These are phyloP conservation scores for Anisognathus igniventris DNA, from an alignment of 2,797 vertebrate species.

Conservation along the genomic window DNA sequence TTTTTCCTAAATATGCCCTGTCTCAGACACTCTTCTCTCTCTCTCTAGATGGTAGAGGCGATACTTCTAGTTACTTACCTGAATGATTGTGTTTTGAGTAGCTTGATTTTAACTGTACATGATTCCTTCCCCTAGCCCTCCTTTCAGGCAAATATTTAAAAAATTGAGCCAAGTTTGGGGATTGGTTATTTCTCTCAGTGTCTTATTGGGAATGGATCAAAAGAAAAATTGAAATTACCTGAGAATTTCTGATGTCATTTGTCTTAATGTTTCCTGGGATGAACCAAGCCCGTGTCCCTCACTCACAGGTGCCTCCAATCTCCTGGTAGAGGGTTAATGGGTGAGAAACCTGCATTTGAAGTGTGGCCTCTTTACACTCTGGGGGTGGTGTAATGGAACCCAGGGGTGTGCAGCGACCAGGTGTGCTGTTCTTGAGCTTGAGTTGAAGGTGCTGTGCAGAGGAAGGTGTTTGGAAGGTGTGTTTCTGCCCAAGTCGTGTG, in stretches of 20 bases:
- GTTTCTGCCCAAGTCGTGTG: not conserved
- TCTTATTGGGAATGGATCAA: slow-evolving; percentile 30
- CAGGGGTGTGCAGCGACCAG: not conserved
- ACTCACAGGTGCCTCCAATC: not conserved
- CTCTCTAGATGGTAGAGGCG: slow-evolving; percentile 61
- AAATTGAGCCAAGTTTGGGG: not conserved
- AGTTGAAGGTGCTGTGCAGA: not conserved
- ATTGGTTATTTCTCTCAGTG: slow-evolving; percentile 23
- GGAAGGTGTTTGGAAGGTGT: not conserved
- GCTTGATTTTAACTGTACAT: slow-evolving; percentile 58
- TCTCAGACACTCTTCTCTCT: slow-evolving; percentile 48
- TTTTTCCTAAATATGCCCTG: slow-evolving; percentile 55
- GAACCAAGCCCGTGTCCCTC: not conserved
- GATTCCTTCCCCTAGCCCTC: not conserved
- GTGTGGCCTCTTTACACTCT: not conserved
- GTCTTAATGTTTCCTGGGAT: not conserved
- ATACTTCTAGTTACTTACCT: slow-evolving; percentile 62
- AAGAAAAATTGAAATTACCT: slow-evolving; percentile 17
- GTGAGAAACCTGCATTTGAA: not conserved
- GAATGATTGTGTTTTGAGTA: slow-evolving; percentile 64
- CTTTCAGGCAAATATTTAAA: slow-evolving; percentile 40
- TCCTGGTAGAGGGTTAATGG: not conserved
- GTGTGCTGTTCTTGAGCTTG: not conserved
- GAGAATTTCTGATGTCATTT: slow-evolving; percentile 14
- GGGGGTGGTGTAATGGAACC: not conserved